A percentile compares a stretch with the other conserved stretches of the same genome.
These are phyloP conservation scores for Amphiduros pacificus DNA, from an alignment of 2,888 invertebrate species.

Conservation along the genomic window DNA sequence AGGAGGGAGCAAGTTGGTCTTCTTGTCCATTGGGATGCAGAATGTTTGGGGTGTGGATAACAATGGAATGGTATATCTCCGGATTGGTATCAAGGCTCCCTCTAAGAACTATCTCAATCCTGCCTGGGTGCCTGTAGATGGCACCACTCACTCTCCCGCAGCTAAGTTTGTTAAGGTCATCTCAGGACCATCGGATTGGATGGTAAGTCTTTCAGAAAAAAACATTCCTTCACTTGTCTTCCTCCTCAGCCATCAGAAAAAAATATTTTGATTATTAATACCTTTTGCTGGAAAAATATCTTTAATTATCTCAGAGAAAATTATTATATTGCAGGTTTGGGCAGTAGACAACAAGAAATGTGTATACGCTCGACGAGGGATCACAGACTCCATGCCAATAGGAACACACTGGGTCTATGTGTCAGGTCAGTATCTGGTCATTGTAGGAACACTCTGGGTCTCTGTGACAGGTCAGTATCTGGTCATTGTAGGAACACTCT, in stretches of 20 bases:
- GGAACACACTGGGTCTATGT: constrained; percentile 64
- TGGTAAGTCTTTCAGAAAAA: constrained; percentile 36
- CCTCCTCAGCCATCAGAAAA: no score
- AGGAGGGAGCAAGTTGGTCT: constrained; percentile 57
- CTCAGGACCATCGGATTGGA: constrained; percentile 47
- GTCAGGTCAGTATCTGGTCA: constrained; percentile 46
- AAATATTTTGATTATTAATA: not conserved
- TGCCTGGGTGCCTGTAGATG: constrained; percentile 63
- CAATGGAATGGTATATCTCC: constrained; percentile 61
- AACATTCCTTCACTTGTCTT: no score
- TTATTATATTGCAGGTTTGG: constrained; percentile 60
- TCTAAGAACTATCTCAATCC: constrained; percentile 58
- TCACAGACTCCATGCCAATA: constrained; percentile 61
- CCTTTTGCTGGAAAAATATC: not conserved
- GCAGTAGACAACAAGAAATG: constrained; percentile 61
- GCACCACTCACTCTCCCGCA: constrained; percentile 35
- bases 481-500: no score
- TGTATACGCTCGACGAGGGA: constrained; percentile 62
- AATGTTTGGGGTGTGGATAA: constrained; percentile 63
- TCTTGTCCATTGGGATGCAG: constrained; percentile 61
- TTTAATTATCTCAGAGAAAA: not conserved
- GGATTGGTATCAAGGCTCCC: constrained; percentile 61
- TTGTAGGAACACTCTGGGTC: not conserved
- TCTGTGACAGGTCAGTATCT: not conserved
- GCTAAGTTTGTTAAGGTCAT: constrained; percentile 52